Percentiles rank a stretch among this genome's conserved stretches.
Evolutionary conservation across 2,888 invertebrate species (phyloP).

Genomic region (Harpalus rubripes): DNA sequence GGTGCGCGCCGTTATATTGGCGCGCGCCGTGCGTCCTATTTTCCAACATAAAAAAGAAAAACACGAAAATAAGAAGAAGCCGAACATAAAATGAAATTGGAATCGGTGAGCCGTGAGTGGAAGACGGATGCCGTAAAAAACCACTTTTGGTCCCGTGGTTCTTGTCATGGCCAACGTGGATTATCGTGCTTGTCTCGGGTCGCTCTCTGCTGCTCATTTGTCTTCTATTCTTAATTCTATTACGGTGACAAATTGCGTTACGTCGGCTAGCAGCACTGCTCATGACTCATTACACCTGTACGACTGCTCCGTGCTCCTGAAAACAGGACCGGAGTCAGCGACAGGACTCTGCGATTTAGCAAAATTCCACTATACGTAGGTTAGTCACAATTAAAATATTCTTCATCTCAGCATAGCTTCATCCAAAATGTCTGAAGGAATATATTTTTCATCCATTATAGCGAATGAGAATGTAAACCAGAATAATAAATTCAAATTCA

Average conservation of each 20-base stretch:
- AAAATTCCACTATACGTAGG: too few species aligned
- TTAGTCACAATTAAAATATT: too few species aligned
- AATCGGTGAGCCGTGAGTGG: slow-evolving; percentile 79
- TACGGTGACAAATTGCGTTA: slow-evolving; percentile 69
- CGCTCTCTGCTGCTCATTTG: slow-evolving; percentile 66
- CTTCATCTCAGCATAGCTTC: too few species aligned
- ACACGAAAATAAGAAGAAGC: slow-evolving; percentile 73
- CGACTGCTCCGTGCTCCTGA: slow-evolving; percentile 1
- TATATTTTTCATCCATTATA: too few species aligned
- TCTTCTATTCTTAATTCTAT: slow-evolving; percentile 69
- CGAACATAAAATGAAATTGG: slow-evolving; percentile 80
- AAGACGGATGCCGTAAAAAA: slow-evolving; percentile 71
- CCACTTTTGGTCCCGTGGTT: slow-evolving; percentile 59
- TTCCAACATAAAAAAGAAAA: slow-evolving; percentile 64
- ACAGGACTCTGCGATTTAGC: background rate
- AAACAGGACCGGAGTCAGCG: background rate
- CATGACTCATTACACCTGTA: slow-evolving; percentile 66
- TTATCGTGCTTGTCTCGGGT: slow-evolving; percentile 67
- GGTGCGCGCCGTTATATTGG: slow-evolving; percentile 53
- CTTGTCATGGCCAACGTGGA: slow-evolving; percentile 63
- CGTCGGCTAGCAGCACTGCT: slow-evolving; percentile 45
- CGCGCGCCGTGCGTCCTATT: slow-evolving; percentile 50
- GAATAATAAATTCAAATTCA: too few species aligned
- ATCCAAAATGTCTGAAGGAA: too few species aligned
- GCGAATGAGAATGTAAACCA: too few species aligned